These are phyloP conservation scores for Cyrtorhinus lividipennis DNA, from an alignment of 1,140 invertebrate genomes.

Conservation along the genomic window DNA sequence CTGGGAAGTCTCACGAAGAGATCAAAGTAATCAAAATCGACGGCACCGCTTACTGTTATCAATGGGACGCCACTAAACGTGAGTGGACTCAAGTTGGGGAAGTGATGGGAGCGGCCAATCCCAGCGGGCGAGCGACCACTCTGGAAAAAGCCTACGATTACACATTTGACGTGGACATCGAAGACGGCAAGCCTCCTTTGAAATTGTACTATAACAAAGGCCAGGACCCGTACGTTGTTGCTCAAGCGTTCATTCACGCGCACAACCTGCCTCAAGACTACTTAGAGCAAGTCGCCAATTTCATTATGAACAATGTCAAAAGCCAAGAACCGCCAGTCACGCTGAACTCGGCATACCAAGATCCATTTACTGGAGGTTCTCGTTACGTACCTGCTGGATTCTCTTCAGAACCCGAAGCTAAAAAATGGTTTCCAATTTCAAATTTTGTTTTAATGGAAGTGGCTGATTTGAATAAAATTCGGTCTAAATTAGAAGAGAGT, in stretches of 20 bases:
- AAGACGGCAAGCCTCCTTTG: slow-evolving; percentile 70
- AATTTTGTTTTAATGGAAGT: slow-evolving; percentile 17
- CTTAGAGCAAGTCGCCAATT: slow-evolving; percentile 89
- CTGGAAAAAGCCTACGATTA: slow-evolving; percentile 66
- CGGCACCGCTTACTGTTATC: slow-evolving; percentile 56
- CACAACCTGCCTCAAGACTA: slow-evolving; percentile 73
- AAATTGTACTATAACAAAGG: slow-evolving; percentile 71
- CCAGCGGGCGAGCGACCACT: slow-evolving; percentile 1
- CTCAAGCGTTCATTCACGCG: slow-evolving; percentile 47
- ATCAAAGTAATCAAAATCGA: slow-evolving; percentile 68
- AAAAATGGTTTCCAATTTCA: slow-evolving; percentile 22
- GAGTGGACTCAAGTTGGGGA: slow-evolving; percentile 81
- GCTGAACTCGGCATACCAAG: slow-evolving; percentile 29
- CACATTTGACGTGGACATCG: slow-evolving; percentile 87
- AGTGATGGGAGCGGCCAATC: slow-evolving; percentile 58
- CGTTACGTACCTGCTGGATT: slow-evolving; percentile 16
- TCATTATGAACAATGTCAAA: slow-evolving; percentile 69
- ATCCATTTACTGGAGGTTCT: slow-evolving; percentile 45
- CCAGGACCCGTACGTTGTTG: slow-evolving; percentile 49
- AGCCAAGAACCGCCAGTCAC: slow-evolving; percentile 26
- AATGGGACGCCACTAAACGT: slow-evolving; percentile 52
- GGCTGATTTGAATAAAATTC: slow-evolving; percentile 3
- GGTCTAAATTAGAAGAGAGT: neutral
- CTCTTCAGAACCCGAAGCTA: neutral
- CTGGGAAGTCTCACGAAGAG: slow-evolving; percentile 70